Evolutionary conservation across 2,797 vertebrate genomes (phyloP).

Genomic region (Dendrocincla fuliginosa): DNA sequence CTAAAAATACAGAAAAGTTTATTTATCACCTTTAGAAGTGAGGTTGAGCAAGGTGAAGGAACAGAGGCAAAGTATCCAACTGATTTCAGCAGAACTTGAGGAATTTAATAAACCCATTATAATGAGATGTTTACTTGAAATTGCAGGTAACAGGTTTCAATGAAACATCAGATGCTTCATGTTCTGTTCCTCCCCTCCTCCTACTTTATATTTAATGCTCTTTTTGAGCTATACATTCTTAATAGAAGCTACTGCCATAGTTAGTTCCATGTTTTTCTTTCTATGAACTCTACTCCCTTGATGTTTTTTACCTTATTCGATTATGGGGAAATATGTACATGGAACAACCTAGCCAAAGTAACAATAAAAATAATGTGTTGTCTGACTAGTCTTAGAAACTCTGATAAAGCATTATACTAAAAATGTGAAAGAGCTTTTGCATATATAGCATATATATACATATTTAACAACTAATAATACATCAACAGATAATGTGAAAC

Average conservation of each 20-base stretch:
- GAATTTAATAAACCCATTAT: background rate
- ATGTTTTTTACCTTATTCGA: background rate
- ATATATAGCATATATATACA: background rate
- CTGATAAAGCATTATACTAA: background rate
- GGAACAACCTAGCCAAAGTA: background rate
- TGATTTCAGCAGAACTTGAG: background rate
- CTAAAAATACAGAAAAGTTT: background rate
- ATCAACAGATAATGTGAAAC: background rate
- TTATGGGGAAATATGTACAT: background rate
- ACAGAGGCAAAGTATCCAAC: background rate
- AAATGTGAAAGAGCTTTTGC: background rate
- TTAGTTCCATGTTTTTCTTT: background rate
- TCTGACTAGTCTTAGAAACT: background rate
- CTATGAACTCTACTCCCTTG: background rate
- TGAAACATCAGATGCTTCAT: background rate
- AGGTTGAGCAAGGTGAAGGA: background rate
- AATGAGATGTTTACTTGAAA: background rate
- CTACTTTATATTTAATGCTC: background rate
- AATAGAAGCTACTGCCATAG: background rate
- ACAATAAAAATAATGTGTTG: background rate
- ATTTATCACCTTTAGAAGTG: background rate
- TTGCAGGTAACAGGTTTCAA: background rate
- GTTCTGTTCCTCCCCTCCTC: background rate
- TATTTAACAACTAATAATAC: background rate
- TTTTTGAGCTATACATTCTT: background rate